Evolutionary conservation across 2,888 invertebrate genomes (phyloP).

Genomic region (Drosophila atripex): DNA sequence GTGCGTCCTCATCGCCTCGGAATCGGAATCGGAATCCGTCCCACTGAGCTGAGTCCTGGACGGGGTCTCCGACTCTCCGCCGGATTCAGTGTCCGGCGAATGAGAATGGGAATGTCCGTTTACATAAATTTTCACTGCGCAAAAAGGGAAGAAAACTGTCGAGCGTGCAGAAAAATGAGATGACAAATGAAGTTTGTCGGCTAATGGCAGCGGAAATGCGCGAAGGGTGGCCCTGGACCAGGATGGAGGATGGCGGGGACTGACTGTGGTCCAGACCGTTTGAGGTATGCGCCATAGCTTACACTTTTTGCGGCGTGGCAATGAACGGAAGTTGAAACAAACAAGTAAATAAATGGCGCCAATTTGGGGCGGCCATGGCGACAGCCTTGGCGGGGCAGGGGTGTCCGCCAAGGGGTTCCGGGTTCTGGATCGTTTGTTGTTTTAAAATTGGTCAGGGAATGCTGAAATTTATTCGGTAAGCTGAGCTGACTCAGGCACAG

Average conservation of each 20-base stretch:
- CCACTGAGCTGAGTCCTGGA: neutral
- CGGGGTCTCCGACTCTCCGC: slow-evolving; percentile 12
- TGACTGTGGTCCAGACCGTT: slow-evolving; percentile 49
- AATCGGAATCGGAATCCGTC: slow-evolving; percentile 8
- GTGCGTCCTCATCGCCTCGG: slow-evolving; percentile 11
- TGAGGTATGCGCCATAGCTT: slow-evolving; percentile 52
- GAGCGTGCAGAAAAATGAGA: slow-evolving; percentile 78
- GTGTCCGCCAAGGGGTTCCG: neutral
- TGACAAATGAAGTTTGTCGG: slow-evolving; percentile 79
- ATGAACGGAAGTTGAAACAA: slow-evolving; percentile 78
- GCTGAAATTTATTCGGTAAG: slow-evolving; percentile 68
- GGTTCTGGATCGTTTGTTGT: slow-evolving; percentile 54
- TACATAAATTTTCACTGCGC: slow-evolving; percentile 72
- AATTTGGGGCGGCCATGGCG: slow-evolving; percentile 64
- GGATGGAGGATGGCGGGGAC: slow-evolving; percentile 5
- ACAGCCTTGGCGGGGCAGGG: slow-evolving; percentile 8
- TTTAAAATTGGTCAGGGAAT: slow-evolving; percentile 63
- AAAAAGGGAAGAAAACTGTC: slow-evolving; percentile 71
- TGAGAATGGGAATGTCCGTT: slow-evolving; percentile 72
- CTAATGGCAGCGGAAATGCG: slow-evolving; percentile 77
- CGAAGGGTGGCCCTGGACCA: slow-evolving; percentile 25
- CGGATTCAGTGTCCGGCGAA: slow-evolving; percentile 45
- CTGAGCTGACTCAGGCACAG: slow-evolving; percentile 74
- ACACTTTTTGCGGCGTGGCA: slow-evolving; percentile 77
- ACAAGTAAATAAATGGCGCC: slow-evolving; percentile 81